These are phyloP conservation scores for Agrypnus murinus DNA, from an alignment of 2,888 invertebrate genomes.

Conservation along the genomic window DNA sequence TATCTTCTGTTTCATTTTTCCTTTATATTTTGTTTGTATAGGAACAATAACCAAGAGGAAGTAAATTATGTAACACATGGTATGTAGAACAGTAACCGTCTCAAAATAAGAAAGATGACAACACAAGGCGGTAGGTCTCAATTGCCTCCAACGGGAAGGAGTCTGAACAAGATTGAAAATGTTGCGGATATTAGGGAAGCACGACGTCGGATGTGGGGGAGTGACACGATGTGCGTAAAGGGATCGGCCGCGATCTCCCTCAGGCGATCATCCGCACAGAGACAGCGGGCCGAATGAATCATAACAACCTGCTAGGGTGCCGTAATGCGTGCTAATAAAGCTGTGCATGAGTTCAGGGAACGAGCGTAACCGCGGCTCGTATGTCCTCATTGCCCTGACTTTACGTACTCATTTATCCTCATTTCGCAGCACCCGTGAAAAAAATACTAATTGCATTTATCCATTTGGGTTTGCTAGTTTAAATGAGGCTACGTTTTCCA, in stretches of 20 bases:
- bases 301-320: conserved; percentile 57
- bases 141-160: conserved; percentile 24
- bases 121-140: conserved; percentile 17
- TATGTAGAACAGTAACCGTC: conserved; percentile 21
- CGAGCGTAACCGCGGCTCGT: conserved; percentile 61
- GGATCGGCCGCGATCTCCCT: conserved; percentile 50
- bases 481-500: conserved; percentile 60
- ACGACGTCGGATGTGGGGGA: conserved; percentile 30
- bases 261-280: conserved; percentile 51
- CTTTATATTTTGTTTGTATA: no score
- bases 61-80: conserved; percentile 17
- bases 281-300: conserved; percentile 55
- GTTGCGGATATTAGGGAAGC: conserved; percentile 35
- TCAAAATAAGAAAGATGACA: conserved; percentile 27
- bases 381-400: conserved; percentile 67
- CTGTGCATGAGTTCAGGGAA: conserved; percentile 61
- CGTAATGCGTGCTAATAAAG: conserved; percentile 65
- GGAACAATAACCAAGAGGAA: background rate
- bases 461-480: conserved; percentile 67
- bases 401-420: conserved; percentile 66
- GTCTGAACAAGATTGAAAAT: conserved; percentile 40
- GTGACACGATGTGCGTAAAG: conserved; percentile 37
- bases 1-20: no score
- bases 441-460: conserved; percentile 67
- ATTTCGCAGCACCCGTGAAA: conserved; percentile 63